A percentile compares a stretch with the other conserved stretches of the same genome.
phyloP scores from a whole-genome alignment of 1,140 invertebrate genomes.

The Ceratosolen fusciceps region DNA sequence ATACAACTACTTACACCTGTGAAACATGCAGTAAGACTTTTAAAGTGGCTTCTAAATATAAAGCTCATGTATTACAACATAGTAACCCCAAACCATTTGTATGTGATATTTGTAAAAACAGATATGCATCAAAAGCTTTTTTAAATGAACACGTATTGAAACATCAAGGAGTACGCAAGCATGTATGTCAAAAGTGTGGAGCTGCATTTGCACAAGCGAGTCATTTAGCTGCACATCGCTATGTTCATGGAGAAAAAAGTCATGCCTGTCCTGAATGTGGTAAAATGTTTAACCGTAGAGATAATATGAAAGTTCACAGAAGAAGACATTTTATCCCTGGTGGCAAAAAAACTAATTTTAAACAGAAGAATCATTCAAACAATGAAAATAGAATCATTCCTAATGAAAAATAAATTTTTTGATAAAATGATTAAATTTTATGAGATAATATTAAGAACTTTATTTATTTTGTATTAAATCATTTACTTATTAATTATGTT shows the following conservation, averaged over 20 bases:
- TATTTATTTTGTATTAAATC: constrained; percentile 19
- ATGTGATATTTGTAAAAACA: constrained; percentile 68
- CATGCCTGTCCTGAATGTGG: constrained; percentile 69
- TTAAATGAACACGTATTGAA: constrained; percentile 68
- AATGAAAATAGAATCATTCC: constrained; percentile 53
- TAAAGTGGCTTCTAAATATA: constrained; percentile 68
- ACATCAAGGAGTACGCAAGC: constrained; percentile 68
- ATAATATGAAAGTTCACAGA: constrained; percentile 70
- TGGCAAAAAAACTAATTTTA: constrained; percentile 54
- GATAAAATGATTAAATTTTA: not conserved
- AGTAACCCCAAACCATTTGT: constrained; percentile 69
- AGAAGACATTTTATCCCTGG: constrained; percentile 62
- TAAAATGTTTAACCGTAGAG: constrained; percentile 67
- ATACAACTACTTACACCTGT: constrained; percentile 67
- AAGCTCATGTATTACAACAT: constrained; percentile 67
- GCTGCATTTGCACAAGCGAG: constrained; percentile 69
- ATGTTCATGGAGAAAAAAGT: constrained; percentile 69
- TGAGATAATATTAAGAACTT: constrained; percentile 18
- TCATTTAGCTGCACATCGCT: constrained; percentile 68
- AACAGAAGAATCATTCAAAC: constrained; percentile 53
- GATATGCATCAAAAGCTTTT: constrained; percentile 69
- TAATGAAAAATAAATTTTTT: constrained; percentile 28
- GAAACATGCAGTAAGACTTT: constrained; percentile 68
- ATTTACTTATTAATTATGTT: constrained; percentile 19
- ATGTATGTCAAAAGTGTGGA: constrained; percentile 67